Percentiles rank a stretch among this genome's conserved stretches.
Conservation (phyloP, 2,797 vertebrate species). For the Falco columbarius region DNA sequence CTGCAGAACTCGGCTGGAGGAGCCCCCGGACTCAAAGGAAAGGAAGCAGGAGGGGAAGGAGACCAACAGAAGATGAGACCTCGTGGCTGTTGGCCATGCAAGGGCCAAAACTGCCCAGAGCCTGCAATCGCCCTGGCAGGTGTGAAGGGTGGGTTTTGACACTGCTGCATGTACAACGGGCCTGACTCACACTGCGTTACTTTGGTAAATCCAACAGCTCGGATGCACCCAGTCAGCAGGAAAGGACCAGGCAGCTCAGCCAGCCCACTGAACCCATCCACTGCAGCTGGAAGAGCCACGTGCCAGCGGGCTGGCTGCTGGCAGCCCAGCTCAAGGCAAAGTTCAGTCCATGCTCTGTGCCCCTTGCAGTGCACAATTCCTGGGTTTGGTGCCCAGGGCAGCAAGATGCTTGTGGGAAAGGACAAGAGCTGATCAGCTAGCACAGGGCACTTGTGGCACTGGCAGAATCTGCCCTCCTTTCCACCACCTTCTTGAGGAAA, state of each 20-base stretch:
- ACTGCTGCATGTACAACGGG: not conserved
- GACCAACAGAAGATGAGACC: not conserved
- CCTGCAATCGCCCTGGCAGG: not conserved
- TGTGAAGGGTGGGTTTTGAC: not conserved
- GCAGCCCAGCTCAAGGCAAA: not conserved
- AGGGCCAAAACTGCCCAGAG: not conserved
- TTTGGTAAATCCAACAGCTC: not conserved
- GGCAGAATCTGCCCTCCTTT: not conserved
- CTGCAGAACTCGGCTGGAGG: not conserved
- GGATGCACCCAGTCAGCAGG: not conserved
- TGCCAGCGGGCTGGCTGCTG: not conserved
- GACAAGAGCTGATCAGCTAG: not conserved
- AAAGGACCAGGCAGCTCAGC: not conserved
- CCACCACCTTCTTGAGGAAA: not conserved
- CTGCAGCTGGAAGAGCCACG: not conserved
- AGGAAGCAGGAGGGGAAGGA: not conserved
- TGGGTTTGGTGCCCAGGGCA: not conserved
- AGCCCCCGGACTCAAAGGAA: not conserved
- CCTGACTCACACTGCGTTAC: not conserved
- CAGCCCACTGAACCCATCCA: not conserved
- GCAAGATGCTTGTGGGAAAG: not conserved
- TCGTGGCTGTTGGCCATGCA: not conserved
- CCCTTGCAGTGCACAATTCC: not conserved
- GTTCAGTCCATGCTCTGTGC: not conserved
- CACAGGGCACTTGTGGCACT: not conserved